Conservation (phyloP, 2,113 vertebrate genomes). For the Manacus vitellinus region DNA sequence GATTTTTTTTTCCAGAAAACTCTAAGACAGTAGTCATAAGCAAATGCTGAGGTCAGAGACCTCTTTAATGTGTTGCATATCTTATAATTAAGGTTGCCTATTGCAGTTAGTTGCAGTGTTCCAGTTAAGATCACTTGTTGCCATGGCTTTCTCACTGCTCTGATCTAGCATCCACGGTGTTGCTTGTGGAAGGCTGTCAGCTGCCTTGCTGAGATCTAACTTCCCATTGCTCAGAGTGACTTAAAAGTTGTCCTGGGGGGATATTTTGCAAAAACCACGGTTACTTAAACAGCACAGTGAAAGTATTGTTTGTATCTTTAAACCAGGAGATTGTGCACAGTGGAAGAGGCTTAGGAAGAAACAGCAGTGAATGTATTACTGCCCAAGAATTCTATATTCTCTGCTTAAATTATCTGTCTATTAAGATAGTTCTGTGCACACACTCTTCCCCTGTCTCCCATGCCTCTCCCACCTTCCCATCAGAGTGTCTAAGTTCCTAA, state of each 20-base stretch:
- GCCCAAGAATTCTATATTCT: not conserved
- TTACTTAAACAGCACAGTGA: not conserved
- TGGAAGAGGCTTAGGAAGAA: not conserved
- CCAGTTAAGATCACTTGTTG: not conserved
- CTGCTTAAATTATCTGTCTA: not conserved
- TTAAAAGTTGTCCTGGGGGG: not conserved
- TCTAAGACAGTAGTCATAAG: not conserved
- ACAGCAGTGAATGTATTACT: not conserved
- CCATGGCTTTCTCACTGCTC: not conserved
- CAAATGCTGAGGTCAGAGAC: not conserved
- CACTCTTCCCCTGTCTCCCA: not conserved
- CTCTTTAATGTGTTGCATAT: not conserved
- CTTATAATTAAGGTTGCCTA: not conserved
- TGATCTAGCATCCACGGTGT: not conserved
- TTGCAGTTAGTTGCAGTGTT: not conserved
- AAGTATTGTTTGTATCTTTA: not conserved
- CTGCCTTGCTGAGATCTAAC: not conserved
- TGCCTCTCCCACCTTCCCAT: not conserved
- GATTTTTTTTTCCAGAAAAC: not conserved
- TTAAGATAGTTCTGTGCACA: not conserved
- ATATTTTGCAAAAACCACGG: not conserved
- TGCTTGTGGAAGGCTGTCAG: not conserved
- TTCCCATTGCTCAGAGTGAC: not conserved
- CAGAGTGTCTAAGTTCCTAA: not conserved
- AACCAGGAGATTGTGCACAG: not conserved